phyloP scores from a whole-genome alignment of 2,888 invertebrate species.

The Idaea biselata region DNA sequence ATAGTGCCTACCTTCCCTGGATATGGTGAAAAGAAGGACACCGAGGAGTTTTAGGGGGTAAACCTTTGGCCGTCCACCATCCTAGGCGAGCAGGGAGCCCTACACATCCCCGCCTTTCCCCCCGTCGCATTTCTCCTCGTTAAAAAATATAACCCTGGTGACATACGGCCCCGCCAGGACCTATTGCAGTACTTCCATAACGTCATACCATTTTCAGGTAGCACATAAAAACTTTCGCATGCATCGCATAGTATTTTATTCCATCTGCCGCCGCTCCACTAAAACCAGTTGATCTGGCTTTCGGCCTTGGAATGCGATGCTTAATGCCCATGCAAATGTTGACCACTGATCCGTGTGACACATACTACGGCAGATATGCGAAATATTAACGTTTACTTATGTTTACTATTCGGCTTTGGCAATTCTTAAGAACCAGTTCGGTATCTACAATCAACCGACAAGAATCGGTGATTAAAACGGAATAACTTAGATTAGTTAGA shows the following conservation, averaged over 20 bases:
- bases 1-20: too few relatives aligned
- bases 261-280: not conserved
- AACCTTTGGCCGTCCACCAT: too few relatives aligned
- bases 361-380: not conserved
- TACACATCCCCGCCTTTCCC: too few relatives aligned
- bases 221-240: too few relatives aligned
- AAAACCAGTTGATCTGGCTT: slow-evolving; percentile 18
- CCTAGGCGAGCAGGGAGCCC: too few relatives aligned
- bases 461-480: not conserved
- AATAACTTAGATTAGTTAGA: not conserved
- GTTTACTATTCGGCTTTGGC: not conserved
- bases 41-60: too few relatives aligned
- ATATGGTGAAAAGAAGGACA: too few relatives aligned
- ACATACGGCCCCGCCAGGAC: too few relatives aligned
- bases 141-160: too few relatives aligned
- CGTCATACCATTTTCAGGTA: too few relatives aligned
- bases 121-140: too few relatives aligned
- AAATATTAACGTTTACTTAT: not conserved
- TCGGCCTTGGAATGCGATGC: slow-evolving; percentile 17
- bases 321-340: slow-evolving; percentile 15
- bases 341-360: slow-evolving; percentile 9
- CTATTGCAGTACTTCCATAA: too few relatives aligned
- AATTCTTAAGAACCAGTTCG: not conserved
- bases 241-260: not conserved
- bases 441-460: not conserved